phyloP scores from a whole-genome alignment of 2,113 vertebrate species.

The Fulica atra region DNA sequence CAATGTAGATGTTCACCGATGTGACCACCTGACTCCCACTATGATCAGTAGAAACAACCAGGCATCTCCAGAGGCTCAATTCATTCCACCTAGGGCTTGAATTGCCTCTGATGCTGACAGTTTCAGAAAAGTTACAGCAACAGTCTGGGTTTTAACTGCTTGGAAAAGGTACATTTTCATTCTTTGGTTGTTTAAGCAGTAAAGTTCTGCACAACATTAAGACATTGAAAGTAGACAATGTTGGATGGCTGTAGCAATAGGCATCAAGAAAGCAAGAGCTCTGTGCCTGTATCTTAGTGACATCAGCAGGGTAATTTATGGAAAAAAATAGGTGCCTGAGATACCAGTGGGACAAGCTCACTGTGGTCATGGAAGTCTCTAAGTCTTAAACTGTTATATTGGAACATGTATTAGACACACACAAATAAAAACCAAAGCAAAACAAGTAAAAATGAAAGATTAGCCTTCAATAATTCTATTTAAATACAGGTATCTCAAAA shows the following conservation, averaged over 20 bases:
- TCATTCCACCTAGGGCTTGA: neutral
- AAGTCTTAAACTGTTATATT: neutral
- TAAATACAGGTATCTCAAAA: neutral
- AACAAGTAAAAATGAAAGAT: neutral
- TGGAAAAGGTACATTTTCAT: neutral
- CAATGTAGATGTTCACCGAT: neutral
- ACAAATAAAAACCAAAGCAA: neutral
- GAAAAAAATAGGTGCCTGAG: neutral
- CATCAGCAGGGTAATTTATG: neutral
- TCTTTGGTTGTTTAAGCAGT: neutral
- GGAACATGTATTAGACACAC: neutral
- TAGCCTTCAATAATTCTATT: neutral
- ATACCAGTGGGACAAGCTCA: neutral
- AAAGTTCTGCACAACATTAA: neutral
- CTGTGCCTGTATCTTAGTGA: neutral
- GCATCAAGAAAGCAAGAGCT: neutral
- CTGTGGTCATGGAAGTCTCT: neutral
- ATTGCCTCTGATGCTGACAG: neutral
- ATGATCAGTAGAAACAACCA: neutral
- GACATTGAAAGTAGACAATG: neutral
- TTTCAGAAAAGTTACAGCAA: neutral
- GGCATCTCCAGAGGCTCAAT: rapidly evolving
- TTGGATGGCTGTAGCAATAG: neutral
- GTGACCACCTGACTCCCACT: neutral
- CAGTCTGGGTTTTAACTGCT: neutral